phyloP scores from a whole-genome alignment of 1,140 invertebrate genomes.

The Pentalonia nigronervosa region DNA sequence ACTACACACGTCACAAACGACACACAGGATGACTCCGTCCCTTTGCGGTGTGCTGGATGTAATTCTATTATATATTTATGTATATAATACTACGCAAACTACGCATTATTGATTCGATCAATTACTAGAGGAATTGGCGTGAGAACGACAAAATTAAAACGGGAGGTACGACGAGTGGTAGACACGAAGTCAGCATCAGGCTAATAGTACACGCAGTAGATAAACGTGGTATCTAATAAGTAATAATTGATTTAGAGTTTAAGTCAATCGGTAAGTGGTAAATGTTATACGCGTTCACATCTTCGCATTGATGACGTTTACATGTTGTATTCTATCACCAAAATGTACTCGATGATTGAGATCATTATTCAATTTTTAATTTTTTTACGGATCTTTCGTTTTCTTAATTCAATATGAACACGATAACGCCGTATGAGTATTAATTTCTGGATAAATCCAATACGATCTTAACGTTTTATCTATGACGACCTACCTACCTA shows the following conservation, averaged over 20 bases:
- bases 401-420: not conserved
- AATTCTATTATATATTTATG: not conserved
- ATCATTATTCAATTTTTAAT: not conserved
- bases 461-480: too few species aligned
- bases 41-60: not conserved
- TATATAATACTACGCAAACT: not conserved
- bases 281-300: not conserved
- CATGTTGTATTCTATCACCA: not conserved
- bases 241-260: not conserved
- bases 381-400: not conserved
- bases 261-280: not conserved
- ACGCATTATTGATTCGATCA: constrained; percentile 31
- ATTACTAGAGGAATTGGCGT: constrained; percentile 26
- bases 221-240: not conserved
- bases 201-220: not conserved
- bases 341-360: not conserved
- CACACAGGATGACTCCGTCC: not conserved
- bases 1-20: not conserved
- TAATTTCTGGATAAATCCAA: too few species aligned
- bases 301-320: not conserved
- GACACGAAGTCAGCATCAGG: not conserved
- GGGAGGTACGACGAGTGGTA: not conserved
- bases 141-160: constrained; percentile 5
- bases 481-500: too few species aligned
- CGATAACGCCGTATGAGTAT: too few species aligned